Base-by-base conservation (phyloP, 2,113 vertebrate species). In the Actenoides hombroni region DNA sequence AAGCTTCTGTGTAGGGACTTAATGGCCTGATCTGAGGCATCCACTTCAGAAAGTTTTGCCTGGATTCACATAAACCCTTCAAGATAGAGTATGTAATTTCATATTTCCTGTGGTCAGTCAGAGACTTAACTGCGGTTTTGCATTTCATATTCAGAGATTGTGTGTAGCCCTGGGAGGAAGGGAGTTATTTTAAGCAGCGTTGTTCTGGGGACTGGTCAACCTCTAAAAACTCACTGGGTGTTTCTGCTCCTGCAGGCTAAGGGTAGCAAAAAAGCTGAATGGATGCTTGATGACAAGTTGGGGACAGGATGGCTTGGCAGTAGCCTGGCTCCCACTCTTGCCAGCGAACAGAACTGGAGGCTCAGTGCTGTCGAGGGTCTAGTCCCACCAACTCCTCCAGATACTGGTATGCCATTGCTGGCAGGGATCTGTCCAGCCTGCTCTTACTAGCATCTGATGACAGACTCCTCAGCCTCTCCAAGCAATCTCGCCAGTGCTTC, bases 11-110 rank as follows among this genome's bases (percentile, higher is more conserved):
- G 56, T 39, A 42, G 83, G 46, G 75, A 83, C 76, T 94, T 96
- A 93, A 93, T 88, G 93, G 79, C n/a, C 75, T 90, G 85, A 96
- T 93, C 85, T 88, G 68, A 92, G 82, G 59, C 67, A 88, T 69
- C 63, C 56, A 42, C 87, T 94, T 95, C 87, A 90, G 87, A 57
- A 92, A 91, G 83, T 93, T 95, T 89, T 77, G 64, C 65, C 92
- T 80, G 90, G 75, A 88, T 94, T 94, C 90, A 51, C 71, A 75
- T 59, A 94, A 96, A 65, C 76, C 60, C 67, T 91, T 94, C 54
- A 37, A 92, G 67, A 42, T 46, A 65, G 57, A 59, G 25, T 56
- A 59, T n/a, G 59, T 64, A 1, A 80, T 90, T 94, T 90, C 4
- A 0, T 63, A 46, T 93, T 94, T 95, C 71, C 46, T 60, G 46